phyloP scores from a whole-genome alignment of 2,888 invertebrate genomes.

The Thereva unica region DNA sequence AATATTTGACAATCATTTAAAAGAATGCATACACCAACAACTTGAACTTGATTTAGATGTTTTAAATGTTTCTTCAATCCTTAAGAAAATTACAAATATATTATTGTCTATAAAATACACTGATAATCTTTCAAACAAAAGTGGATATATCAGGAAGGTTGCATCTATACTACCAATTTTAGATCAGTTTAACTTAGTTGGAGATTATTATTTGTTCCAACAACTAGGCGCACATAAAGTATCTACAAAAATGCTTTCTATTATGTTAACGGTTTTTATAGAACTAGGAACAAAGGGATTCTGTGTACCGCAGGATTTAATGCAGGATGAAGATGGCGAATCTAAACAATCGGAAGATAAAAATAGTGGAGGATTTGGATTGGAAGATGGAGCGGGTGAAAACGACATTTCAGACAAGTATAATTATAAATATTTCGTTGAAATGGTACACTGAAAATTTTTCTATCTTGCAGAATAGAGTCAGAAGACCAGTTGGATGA shows the following conservation, averaged over 20 bases:
- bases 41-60: slow-evolving; percentile 65
- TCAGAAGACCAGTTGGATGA: slow-evolving; percentile 93
- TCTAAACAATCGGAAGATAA: slow-evolving; percentile 61
- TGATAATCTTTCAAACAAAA: slow-evolving; percentile 49
- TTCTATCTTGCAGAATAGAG: slow-evolving; percentile 52
- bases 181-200: slow-evolving; percentile 74
- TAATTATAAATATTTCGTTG: not conserved
- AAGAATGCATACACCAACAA: slow-evolving; percentile 66
- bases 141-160: slow-evolving; percentile 47
- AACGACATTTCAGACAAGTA: slow-evolving; percentile 90
- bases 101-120: slow-evolving; percentile 59
- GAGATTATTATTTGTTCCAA: slow-evolving; percentile 79
- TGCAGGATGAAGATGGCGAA: slow-evolving; percentile 67
- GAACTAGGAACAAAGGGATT: slow-evolving; percentile 88
- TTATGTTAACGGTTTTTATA: slow-evolving; percentile 81
- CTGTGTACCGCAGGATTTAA: slow-evolving; percentile 85
- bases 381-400: slow-evolving; percentile 89
- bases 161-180: slow-evolving; percentile 66
- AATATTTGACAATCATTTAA: slow-evolving; percentile 69
- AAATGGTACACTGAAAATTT: not conserved
- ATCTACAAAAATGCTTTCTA: slow-evolving; percentile 80
- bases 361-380: slow-evolving; percentile 76
- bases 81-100: slow-evolving; percentile 58
- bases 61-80: slow-evolving; percentile 63
- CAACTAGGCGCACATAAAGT: slow-evolving; percentile 78